Evolutionary conservation across 2,888 invertebrate genomes (phyloP).

Genomic region (Steinernema carpocapsae): DNA sequence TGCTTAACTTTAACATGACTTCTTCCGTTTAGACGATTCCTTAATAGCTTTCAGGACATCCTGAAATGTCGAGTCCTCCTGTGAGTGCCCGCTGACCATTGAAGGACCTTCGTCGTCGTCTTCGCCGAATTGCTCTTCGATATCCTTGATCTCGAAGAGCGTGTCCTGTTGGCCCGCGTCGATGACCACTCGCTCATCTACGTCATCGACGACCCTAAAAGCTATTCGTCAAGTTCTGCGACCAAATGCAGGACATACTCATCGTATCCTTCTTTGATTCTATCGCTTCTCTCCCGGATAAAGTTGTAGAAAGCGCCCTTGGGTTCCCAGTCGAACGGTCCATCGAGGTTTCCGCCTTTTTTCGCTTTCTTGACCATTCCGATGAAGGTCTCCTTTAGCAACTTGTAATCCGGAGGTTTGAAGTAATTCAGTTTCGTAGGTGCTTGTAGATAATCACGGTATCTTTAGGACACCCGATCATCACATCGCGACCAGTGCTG

Average conservation of each 20-base stretch:
- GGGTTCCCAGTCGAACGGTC: conserved; percentile 26
- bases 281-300: not conserved
- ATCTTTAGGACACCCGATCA: conserved; percentile 22
- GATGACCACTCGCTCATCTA: conserved; percentile 3
- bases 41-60: not conserved
- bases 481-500: not conserved
- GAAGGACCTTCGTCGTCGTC: conserved; percentile 6
- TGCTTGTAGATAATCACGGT: conserved; percentile 25
- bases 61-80: not conserved
- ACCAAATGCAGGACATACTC: not conserved
- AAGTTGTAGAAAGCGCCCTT: not conserved
- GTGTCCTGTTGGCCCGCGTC: conserved; percentile 1
- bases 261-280: not conserved
- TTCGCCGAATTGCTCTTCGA: not conserved
- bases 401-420: conserved; percentile 25
- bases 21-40: too few species aligned
- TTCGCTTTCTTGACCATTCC: conserved; percentile 8
- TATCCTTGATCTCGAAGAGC: not conserved
- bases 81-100: not conserved
- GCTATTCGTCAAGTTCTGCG: not conserved
- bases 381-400: not conserved
- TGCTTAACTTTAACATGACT: too few species aligned
- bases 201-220: conserved; percentile 2
- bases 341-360: not conserved
- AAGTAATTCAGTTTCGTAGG: conserved; percentile 27